Evolutionary conservation across 2,888 invertebrate genomes (phyloP), one percentile per base, ranked within the genome.

Genomic region (Odontocolon sp.): DNA sequence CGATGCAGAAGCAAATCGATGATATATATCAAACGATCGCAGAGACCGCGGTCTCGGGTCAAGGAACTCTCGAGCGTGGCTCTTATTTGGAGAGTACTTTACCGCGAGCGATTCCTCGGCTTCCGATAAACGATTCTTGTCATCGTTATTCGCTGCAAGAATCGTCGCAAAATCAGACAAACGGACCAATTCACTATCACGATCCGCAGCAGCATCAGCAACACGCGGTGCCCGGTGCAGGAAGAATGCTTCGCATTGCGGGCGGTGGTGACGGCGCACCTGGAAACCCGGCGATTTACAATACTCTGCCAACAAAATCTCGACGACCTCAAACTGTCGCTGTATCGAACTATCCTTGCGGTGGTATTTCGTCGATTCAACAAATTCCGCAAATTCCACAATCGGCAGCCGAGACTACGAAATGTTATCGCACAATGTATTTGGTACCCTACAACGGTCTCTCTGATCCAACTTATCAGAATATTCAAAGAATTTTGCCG

Each of bases 341-440:
- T 0, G 77, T 86, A 5, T 77, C 82, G 2, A 85, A 84, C 69
- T 88, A 88, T 61, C 85, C 84, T 0, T 86, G 86, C 57, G 85
- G 84, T 33, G 77, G n/a, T n/a, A n/a, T 83, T 0, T 16, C 78
- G n/a, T 54, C 78, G 11, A 52, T 78, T 18, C 63, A n/a, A n/a
- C n/a, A n/a, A n/a, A n/a, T 52, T 5, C 63, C 47, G 56, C 56
- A n/a, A 6, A 6, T 50, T 3, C 42, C 38, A 2, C 72, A 68
- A 2, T 23, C 40, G 0, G 78, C 78, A 3, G 82, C 81, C 16
- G 85, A 77, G 9, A 54, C 42, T 0, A 63, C 86, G 42, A 90
- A 88, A 72, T 90, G 90, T 57, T 90, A 90, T 57, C 84, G 89
- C 4, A 90, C 90, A 2, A 89, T 90, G 89, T 90, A 90, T 64